These are phyloP conservation scores for Exaiptasia diaphana DNA, from an alignment of 64 coral and sea anemone genomes.

Conservation along the genomic window DNA sequence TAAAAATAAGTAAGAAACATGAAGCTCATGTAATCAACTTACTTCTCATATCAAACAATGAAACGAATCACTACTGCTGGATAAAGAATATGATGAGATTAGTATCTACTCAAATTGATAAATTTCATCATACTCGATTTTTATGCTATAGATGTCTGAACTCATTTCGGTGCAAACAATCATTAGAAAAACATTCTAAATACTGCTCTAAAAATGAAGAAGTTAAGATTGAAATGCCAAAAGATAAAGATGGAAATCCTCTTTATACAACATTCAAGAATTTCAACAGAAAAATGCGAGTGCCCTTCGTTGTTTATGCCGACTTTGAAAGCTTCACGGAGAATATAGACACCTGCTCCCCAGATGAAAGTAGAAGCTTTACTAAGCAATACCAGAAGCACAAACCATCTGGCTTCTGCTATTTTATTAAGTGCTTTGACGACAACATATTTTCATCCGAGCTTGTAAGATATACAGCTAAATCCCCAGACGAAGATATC, in stretches of 20 bases:
- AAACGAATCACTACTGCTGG: constrained; percentile 2
- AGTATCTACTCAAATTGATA: neutral
- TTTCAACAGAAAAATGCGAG: neutral
- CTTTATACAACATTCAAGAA: neutral
- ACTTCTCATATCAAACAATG: neutral
- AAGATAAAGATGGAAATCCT: neutral
- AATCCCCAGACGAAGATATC: neutral
- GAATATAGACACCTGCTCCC: neutral
- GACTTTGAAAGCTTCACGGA: neutral
- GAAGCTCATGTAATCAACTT: neutral
- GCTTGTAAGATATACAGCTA: neutral
- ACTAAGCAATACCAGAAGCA: neutral
- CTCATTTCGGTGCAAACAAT: neutral
- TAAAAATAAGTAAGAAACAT: neutral
- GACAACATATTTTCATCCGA: neutral
- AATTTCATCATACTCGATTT: neutral
- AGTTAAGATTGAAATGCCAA: neutral
- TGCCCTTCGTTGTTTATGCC: neutral
- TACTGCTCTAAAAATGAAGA: neutral
- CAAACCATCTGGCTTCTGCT: neutral
- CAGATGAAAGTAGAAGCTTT: neutral
- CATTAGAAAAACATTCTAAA: neutral
- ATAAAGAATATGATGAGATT: neutral
- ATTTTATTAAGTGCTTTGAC: neutral
- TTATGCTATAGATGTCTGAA: neutral